Percentiles rank a stretch among this genome's conserved stretches.
These are phyloP conservation scores for Panulirus ornatus DNA, from an alignment of 1,140 invertebrate species.

Conservation along the genomic window DNA sequence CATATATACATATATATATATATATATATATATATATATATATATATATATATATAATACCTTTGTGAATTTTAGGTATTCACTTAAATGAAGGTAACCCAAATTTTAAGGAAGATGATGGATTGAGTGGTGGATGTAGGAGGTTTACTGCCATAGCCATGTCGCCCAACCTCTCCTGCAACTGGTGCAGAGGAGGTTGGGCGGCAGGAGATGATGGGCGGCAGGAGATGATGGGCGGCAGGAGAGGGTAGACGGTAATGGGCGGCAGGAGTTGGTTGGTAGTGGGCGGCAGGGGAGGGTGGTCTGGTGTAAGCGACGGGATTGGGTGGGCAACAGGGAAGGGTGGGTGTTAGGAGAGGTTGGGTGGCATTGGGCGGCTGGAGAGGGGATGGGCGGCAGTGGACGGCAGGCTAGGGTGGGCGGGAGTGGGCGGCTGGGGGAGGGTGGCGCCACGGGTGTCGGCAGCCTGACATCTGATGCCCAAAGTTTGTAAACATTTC, in stretches of 20 bases:
- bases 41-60: constrained; percentile 37
- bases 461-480: not conserved
- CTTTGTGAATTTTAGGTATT: no score
- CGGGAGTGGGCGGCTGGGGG: not conserved
- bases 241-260: not conserved
- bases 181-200: no score
- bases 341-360: not conserved
- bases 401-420: not conserved
- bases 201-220: not conserved
- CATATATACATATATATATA: not conserved
- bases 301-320: no score
- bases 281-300: not conserved
- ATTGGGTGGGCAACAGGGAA: not conserved
- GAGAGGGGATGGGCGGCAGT: not conserved
- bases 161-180: no score
- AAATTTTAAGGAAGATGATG: no score
- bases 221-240: not conserved
- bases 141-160: no score
- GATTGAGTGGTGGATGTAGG: no score
- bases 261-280: no score
- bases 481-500: constrained; percentile 26
- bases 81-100: no score
- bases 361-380: not conserved
- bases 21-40: constrained; percentile 20
- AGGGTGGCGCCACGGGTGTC: not conserved